Percentiles rank a stretch among this genome's conserved stretches.
phyloP scores from a whole-genome alignment of 2,888 invertebrate species.

The Synergus gifuensis region DNA sequence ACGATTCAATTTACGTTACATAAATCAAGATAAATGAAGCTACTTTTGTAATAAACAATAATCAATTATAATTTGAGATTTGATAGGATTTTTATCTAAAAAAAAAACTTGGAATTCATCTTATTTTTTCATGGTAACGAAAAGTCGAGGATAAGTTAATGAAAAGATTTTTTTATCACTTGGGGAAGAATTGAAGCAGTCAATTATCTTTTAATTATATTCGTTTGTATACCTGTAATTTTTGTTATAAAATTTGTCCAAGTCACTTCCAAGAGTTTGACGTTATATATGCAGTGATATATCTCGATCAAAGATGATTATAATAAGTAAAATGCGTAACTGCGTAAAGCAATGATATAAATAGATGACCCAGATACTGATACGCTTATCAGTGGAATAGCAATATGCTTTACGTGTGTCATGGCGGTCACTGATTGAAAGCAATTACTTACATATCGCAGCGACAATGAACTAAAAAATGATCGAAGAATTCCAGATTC shows the following conservation, averaged over 20 bases:
- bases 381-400: conserved; percentile 44
- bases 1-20: background rate
- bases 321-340: conserved; percentile 45
- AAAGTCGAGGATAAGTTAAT: background rate
- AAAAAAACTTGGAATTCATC: background rate
- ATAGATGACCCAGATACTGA: conserved; percentile 49
- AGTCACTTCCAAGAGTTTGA: background rate
- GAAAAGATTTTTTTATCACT: background rate
- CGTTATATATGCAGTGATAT: no score
- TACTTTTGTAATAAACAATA: conserved; percentile 9
- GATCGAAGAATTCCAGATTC: conserved; percentile 2
- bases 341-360: conserved; percentile 35
- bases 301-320: conserved; percentile 33
- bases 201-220: background rate
- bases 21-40: background rate
- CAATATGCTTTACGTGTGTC: conserved; percentile 36
- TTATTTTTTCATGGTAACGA: background rate
- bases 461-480: conserved; percentile 35
- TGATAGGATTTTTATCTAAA: background rate
- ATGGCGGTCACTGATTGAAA: conserved; percentile 38
- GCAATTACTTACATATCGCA: conserved; percentile 13
- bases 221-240: background rate
- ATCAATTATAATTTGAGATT: background rate
- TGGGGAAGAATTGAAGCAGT: background rate
- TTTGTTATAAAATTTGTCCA: background rate